Evolutionary conservation across 2,797 vertebrate genomes (phyloP).

Genomic region (Crenuchus spilurus): DNA sequence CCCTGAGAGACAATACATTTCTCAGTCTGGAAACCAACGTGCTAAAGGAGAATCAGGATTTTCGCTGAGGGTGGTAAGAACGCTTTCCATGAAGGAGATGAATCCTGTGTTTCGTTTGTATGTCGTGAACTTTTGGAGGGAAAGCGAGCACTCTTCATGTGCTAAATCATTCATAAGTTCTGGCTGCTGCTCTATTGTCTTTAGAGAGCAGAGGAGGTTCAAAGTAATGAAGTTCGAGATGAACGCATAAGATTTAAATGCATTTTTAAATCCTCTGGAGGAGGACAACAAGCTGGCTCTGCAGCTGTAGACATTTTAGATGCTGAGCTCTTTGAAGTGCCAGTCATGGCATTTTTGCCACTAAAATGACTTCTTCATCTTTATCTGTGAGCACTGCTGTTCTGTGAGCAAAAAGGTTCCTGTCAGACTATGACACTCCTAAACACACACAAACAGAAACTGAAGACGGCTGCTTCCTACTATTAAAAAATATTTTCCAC

Average conservation of each 20-base stretch:
- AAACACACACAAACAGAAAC: conserved; percentile 60
- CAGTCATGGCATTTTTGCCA: conserved; percentile 39
- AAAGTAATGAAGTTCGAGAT: conserved; percentile 62
- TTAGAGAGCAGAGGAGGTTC: conserved; percentile 57
- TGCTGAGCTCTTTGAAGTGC: conserved; percentile 50
- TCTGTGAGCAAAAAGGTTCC: conserved; percentile 53
- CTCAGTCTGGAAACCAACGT: neutral
- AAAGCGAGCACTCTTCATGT: conserved; percentile 11
- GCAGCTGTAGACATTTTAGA: conserved; percentile 48
- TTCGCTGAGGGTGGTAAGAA: neutral
- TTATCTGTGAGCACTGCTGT: conserved; percentile 62
- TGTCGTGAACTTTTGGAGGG: conserved; percentile 21
- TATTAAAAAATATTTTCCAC: neutral
- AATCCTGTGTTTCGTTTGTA: conserved; percentile 7
- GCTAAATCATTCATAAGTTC: conserved; percentile 49
- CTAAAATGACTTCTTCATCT: conserved; percentile 62
- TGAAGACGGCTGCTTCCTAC: neutral
- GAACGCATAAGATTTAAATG: conserved; percentile 23
- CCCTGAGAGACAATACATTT: neutral
- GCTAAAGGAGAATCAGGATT: neutral
- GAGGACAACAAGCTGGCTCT: conserved; percentile 38
- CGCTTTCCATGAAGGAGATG: neutral
- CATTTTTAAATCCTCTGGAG: conserved; percentile 55
- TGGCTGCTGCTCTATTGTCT: conserved; percentile 45
- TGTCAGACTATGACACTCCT: conserved; percentile 45